Evolutionary conservation across 2,888 invertebrate genomes (phyloP).

Genomic region (Eupithecia insigniata): DNA sequence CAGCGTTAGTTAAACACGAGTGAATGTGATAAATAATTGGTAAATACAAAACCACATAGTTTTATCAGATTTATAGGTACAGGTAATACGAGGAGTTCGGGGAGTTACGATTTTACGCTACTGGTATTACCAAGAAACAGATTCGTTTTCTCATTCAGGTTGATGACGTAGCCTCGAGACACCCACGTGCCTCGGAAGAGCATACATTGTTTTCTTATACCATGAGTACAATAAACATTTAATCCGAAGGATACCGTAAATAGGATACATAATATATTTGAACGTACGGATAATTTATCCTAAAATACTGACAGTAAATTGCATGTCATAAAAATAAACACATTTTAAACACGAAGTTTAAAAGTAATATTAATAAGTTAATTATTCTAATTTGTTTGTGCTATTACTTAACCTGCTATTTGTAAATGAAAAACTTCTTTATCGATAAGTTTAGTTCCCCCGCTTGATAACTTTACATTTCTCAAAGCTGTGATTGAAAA

Average conservation of each 20-base stretch:
- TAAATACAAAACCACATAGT: too few species aligned
- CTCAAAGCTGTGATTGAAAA: not conserved
- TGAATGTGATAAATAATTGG: too few species aligned
- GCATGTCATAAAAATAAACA: constrained; percentile 28
- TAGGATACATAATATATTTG: constrained; percentile 17
- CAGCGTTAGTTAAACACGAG: too few species aligned
- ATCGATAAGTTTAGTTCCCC: not conserved
- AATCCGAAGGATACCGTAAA: constrained; percentile 15
- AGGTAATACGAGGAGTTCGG: too few species aligned
- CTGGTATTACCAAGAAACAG: too few species aligned
- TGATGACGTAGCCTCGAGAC: too few species aligned
- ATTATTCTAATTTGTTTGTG: constrained; percentile 28
- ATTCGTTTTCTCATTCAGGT: too few species aligned
- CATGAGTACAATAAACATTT: too few species aligned
- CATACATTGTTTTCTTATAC: too few species aligned
- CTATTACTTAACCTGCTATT: constrained; percentile 9
- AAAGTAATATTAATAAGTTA: constrained; percentile 28
- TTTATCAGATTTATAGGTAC: too few species aligned
- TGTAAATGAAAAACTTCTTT: not conserved
- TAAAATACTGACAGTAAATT: constrained; percentile 36
- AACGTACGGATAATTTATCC: constrained; percentile 22
- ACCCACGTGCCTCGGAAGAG: too few species aligned
- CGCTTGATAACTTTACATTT: not conserved
- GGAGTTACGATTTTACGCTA: too few species aligned
- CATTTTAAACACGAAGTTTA: constrained; percentile 32